phyloP scores from a whole-genome alignment of 2,797 vertebrate species.

The Vultur gryphus region DNA sequence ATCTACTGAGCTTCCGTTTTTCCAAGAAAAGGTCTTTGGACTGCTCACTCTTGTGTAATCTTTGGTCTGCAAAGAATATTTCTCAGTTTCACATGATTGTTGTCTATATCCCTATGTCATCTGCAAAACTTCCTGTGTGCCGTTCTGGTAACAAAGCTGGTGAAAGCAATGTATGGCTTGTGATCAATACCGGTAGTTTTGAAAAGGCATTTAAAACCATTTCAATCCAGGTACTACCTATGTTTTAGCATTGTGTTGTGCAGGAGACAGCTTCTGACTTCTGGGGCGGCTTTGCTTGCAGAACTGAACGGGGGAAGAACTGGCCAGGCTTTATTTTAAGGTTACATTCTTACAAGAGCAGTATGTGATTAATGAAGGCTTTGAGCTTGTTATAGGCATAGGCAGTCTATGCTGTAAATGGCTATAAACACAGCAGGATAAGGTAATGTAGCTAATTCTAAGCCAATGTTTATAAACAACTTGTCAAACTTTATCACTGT shows the following conservation, averaged over 20 bases:
- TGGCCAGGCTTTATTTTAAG: background rate
- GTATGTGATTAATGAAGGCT: background rate
- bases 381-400: background rate
- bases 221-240: background rate
- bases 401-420: background rate
- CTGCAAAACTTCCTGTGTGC: background rate
- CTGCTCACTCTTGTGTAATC: background rate
- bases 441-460: slow-evolving; percentile 27
- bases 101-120: background rate
- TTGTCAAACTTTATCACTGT: slow-evolving; percentile 39
- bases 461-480: slow-evolving; percentile 41
- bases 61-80: background rate
- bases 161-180: background rate
- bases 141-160: background rate
- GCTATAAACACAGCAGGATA: slow-evolving; percentile 17
- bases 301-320: background rate
- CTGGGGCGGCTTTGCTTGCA: background rate
- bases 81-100: background rate
- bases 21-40: background rate
- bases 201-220: background rate
- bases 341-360: background rate
- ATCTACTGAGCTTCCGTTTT: background rate
- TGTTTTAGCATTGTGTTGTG: background rate
- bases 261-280: background rate
- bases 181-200: background rate